Conservation (phyloP, 2,113 vertebrate species). For the Dolichallabes microphthalmus region DNA sequence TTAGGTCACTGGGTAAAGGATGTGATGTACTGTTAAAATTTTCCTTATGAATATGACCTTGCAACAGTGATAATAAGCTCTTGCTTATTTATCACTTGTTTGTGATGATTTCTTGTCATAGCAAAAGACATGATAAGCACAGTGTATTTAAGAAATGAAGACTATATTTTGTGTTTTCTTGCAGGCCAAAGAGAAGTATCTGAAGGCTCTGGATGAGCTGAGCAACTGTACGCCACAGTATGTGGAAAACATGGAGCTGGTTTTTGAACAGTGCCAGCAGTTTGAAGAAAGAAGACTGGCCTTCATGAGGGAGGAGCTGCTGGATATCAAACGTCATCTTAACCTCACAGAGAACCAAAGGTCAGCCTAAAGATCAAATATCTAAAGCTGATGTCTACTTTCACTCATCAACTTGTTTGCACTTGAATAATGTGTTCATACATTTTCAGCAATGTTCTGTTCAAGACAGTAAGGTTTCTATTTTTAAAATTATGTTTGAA, state of each 20-base stretch:
- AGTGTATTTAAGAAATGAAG: neutral
- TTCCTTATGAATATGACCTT: neutral
- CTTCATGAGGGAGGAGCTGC: conserved; percentile 88
- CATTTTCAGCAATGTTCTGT: neutral
- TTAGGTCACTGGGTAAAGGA: neutral
- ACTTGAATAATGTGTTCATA: neutral
- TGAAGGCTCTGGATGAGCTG: conserved; percentile 90
- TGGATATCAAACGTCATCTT: conserved; percentile 92
- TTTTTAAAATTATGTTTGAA: neutral
- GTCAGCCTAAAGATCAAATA: conserved; percentile 64
- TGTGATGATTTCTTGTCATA: neutral
- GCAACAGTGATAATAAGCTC: neutral
- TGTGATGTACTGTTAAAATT: neutral
- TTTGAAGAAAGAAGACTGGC: conserved; percentile 92
- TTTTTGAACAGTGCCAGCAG: conserved; percentile 93
- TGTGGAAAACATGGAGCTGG: conserved; percentile 92
- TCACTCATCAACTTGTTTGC: neutral
- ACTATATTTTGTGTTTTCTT: conserved; percentile 22
- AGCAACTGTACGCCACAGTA: conserved; percentile 87
- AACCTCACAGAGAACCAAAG: conserved; percentile 91
- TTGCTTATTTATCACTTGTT: neutral
- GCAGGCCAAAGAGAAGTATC: conserved; percentile 92
- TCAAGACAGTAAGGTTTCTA: neutral
- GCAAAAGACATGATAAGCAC: neutral
- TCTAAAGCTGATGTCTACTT: neutral